Evolutionary conservation across 2,797 vertebrate genomes (phyloP).

Genomic region (Ctenopoma multispine): DNA sequence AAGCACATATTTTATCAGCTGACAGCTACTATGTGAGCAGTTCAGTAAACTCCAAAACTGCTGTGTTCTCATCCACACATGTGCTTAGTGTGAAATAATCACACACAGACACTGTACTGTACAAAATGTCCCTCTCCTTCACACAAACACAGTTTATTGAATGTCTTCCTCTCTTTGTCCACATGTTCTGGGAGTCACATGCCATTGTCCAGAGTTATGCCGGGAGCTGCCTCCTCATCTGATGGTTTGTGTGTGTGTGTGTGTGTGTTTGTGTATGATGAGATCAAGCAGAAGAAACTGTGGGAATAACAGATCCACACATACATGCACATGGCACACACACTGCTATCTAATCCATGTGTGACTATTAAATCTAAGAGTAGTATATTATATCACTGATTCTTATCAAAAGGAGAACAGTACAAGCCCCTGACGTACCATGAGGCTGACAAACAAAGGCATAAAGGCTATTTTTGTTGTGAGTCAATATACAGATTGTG

Average conservation of each 20-base stretch:
- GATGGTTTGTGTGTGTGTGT: slow-evolving; percentile 36
- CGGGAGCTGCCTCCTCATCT: slow-evolving; percentile 68
- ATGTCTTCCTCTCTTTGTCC: slow-evolving; percentile 83
- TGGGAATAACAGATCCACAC: slow-evolving; percentile 48
- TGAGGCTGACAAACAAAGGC: slow-evolving; percentile 53
- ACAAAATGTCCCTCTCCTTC: slow-evolving; percentile 66
- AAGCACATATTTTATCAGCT: not conserved
- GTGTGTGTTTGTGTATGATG: slow-evolving; percentile 44
- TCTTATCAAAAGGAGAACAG: slow-evolving; percentile 63
- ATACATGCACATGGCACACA: slow-evolving; percentile 16
- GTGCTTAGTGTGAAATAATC: slow-evolving; percentile 2
- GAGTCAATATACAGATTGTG: slow-evolving; percentile 53
- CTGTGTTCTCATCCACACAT: not conserved
- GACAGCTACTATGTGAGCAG: not conserved
- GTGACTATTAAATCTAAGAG: slow-evolving; percentile 66
- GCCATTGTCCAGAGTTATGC: slow-evolving; percentile 74
- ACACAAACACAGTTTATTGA: slow-evolving; percentile 71
- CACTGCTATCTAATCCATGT: slow-evolving; percentile 39
- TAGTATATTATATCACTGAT: slow-evolving; percentile 62
- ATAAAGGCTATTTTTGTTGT: slow-evolving; percentile 51
- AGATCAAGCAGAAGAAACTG: slow-evolving; percentile 46
- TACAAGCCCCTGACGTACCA: slow-evolving; percentile 17
- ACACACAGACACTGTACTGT: slow-evolving; percentile 25
- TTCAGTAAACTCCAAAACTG: not conserved
- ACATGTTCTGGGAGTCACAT: slow-evolving; percentile 74